Base-by-base conservation (phyloP, 1,140 invertebrate species). In the Microplitis demolitor region DNA sequence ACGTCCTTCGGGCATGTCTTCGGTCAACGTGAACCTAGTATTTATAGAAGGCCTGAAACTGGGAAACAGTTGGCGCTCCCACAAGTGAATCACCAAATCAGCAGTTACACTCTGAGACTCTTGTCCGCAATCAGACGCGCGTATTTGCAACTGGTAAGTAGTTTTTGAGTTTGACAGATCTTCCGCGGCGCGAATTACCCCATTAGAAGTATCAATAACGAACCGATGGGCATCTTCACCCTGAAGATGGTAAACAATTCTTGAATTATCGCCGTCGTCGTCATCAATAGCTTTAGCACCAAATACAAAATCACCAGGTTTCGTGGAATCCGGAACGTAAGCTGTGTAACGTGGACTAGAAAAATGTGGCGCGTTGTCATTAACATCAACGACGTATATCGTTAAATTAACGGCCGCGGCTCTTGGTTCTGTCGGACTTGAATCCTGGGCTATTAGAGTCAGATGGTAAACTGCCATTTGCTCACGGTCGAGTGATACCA, bases 311-410 rank as follows among this genome's bases (percentile, higher is more conserved):
- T 91, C 87, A 16, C 93, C 93, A 54, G 90, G 85, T 74, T 90
- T 87, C 1, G 92, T 95, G 6, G 90, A 89, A 77, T 96, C 94
- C 0, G 95, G 93, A 61, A 96, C 91, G 67, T 94, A 92, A 4
- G 95, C 91, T 66, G 91, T 91, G 80, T 95, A 96, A 63, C 89
- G 87, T 2, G 89, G 85, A 72, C 91, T 89, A 3, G 91, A 89
- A 84, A 97, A 97, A 58, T 87, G 88, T 0, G 96, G 96, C 11
- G 91, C 89, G 82, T 97, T 97, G 83, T 98, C 96, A 84, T 98
- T 98, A 76, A 93, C 91, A 85, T 98, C 96, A 51, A 88, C 86
- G 2, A 97, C 90, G 13, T 84, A 86, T 45, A 98, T 93, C 0
- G 93, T 96, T 4, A 97, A 85, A 84, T 95, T 95, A 0, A 95